Evolutionary conservation across 2,888 invertebrate species (phyloP), one percentile per base, ranked within the genome.

Genomic region (Autographa gamma): DNA sequence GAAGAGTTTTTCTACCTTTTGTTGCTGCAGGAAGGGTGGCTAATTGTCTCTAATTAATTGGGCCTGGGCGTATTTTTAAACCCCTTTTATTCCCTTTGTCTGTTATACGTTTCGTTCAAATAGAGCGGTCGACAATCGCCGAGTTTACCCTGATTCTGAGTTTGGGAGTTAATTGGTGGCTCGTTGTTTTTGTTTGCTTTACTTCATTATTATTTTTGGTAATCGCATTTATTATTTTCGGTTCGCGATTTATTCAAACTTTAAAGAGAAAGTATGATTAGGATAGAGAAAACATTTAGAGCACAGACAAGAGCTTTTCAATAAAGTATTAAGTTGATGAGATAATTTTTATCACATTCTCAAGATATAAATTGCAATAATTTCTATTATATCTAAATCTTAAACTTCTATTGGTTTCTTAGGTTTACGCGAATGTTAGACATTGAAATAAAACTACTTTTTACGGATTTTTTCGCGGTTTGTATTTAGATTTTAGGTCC

Each of bases 41-140:
- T 95, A 95, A 95, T 95, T 94, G 94, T 94, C 92, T 91, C 91
- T 93, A 94, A 94, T 94, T 95, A 94, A 95, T 95, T 94, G 93
- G 91, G 89, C 89, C 88, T 84, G 90, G 90, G 89, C 86, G 92
- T 93, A 91, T 93, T 93, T 94, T 92, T 92, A 90, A 92, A 89
- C 87, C 91, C 91, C 90, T 90, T 91, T 90, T 88, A 88, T 89
- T 88, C 89, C 85, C 90, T 92, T 92, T 92, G 91, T 91, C 86
- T 86, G 83, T 85, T 83, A 83, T 86, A 86, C 84, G 77, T 68
- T 76, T 80, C 72, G 76, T 79, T 89, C 86, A 86, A 89, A 89
- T 86, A 82, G 77, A 83, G 85, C 79, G 83, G 86, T 85, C 86
- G 82, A 85, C 86, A 86, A 86, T 88, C 83, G 82, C 85, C 71